Percentiles rank a stretch among this genome's conserved stretches.
These are phyloP conservation scores for Tuta absoluta DNA, from an alignment of 2,888 invertebrate genomes.

Conservation along the genomic window DNA sequence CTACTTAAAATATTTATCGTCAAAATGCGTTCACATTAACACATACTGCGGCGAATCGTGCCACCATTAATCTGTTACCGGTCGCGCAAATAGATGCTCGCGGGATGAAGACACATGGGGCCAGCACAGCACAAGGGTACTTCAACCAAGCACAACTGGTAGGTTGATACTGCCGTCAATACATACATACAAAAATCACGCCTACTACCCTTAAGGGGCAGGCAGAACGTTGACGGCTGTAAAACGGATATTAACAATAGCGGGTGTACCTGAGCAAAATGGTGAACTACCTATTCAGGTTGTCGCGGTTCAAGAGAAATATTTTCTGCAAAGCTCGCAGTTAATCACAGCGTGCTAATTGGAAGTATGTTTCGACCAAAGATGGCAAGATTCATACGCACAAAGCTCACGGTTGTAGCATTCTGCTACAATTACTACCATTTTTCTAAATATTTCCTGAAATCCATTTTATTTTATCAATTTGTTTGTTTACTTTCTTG, in stretches of 20 bases:
- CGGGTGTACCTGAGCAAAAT: slow-evolving; percentile 29
- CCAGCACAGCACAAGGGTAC: background rate
- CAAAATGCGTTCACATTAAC: background rate
- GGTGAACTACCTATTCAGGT: slow-evolving; percentile 30
- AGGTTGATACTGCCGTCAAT: too few species aligned
- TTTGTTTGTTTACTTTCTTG: too few species aligned
- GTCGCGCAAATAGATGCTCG: slow-evolving; percentile 64
- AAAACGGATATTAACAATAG: too few species aligned
- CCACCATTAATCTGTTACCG: slow-evolving; percentile 59
- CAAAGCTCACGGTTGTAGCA: slow-evolving; percentile 13
- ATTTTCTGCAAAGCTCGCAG: slow-evolving; percentile 21
- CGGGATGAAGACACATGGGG: slow-evolving; percentile 68
- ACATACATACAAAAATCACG: too few species aligned
- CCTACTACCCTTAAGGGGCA: too few species aligned
- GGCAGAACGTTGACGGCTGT: too few species aligned
- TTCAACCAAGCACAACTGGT: too few species aligned
- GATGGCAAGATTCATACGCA: slow-evolving; percentile 1
- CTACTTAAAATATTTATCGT: too few species aligned
- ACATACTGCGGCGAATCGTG: slow-evolving; percentile 53
- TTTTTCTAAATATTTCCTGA: too few species aligned
- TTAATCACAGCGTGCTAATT: background rate
- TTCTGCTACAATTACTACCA: too few species aligned
- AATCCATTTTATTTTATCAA: too few species aligned
- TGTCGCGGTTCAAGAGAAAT: slow-evolving; percentile 16
- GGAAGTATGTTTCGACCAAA: slow-evolving; percentile 23